Base-by-base conservation (phyloP, 1,140 invertebrate species). In the Steinernema khuongi region DNA sequence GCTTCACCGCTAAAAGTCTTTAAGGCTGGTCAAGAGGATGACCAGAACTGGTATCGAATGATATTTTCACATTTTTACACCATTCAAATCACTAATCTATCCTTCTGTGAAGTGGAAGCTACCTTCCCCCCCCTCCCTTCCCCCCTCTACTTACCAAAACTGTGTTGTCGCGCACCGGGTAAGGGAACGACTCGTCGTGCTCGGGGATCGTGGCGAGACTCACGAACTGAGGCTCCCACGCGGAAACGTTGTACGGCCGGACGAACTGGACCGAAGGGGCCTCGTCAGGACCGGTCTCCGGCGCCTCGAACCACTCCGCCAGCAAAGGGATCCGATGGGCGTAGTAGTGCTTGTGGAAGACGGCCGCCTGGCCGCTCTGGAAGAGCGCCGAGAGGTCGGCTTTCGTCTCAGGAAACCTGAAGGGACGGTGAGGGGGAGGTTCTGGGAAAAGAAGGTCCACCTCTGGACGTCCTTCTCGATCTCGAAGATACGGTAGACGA, bases 401-500 rank as follows among this genome's bases (percentile, higher is more conserved):
- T 67, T 73, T 73, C 7, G 43, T 73, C 1, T 69, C n/a, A 17
- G 71, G 71, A 11, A 30, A 14, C 18, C 26, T 72, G 1, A 66
- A 28, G 18, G 7, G 7, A 60, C 14, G 4, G 11, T n/a, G 14
- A 14, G 26, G 26, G 2, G 22, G 11, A n/a, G 19, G 19, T 60
- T n/a, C 22, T 60, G 14, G 2, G 50, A 60, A 7, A n/a, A n/a
- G n/a, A n/a, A 7, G 7, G 19, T 22, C 26, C 4, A 60, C 50
- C 14, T 22, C 4, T 14, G 4, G 22, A 60, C 22, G 7, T 69
- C 32, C 1, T 72, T 2, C 1, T 73, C 4, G 7, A 71, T 67
- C 31, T 73, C 71, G 32, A 73, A 73, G 18, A 73, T 73, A 22
- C 71, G 41, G 28, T 73, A 73, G 43, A 73, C 71, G 22, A 73